phyloP scores from a whole-genome alignment of 2,888 invertebrate species.

The Drosophila heteroneura region DNA sequence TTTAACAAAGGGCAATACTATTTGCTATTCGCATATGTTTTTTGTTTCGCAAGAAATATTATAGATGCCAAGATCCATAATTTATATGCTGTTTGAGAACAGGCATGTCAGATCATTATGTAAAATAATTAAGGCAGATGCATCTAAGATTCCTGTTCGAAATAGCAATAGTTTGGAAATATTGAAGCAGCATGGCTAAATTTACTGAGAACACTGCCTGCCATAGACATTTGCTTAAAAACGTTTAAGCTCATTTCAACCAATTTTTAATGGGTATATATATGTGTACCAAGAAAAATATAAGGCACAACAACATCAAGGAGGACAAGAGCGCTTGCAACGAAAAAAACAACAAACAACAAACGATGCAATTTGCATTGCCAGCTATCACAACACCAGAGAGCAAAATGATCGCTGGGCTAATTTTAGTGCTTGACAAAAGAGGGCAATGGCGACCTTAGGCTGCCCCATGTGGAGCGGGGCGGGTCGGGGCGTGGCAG shows the following conservation, averaged over 20 bases:
- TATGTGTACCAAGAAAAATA: background rate
- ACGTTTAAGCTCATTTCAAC: background rate
- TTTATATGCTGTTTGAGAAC: background rate
- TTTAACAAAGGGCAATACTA: background rate
- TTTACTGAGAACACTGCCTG: background rate
- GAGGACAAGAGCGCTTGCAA: conserved; percentile 8
- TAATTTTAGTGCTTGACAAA: conserved; percentile 63
- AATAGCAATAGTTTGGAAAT: background rate
- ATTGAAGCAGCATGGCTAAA: background rate
- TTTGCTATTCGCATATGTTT: background rate
- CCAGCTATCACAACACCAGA: conserved; percentile 28
- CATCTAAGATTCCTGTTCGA: background rate
- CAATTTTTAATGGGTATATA: background rate
- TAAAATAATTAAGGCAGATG: background rate
- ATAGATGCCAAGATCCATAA: background rate
- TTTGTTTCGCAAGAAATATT: background rate
- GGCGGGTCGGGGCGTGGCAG: conserved; percentile 12
- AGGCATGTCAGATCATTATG: background rate
- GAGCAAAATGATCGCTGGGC: conserved; percentile 31
- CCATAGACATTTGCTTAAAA: background rate
- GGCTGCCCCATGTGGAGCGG: conserved; percentile 13
- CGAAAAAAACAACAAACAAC: conserved; percentile 14
- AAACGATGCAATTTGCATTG: conserved; percentile 44
- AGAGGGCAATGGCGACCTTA: conserved; percentile 46
- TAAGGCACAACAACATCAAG: background rate